A percentile compares a stretch with the other conserved stretches of the same genome.
phyloP scores from a whole-genome alignment of 92 coral and sea anemone genomes.

The Porites rus region DNA sequence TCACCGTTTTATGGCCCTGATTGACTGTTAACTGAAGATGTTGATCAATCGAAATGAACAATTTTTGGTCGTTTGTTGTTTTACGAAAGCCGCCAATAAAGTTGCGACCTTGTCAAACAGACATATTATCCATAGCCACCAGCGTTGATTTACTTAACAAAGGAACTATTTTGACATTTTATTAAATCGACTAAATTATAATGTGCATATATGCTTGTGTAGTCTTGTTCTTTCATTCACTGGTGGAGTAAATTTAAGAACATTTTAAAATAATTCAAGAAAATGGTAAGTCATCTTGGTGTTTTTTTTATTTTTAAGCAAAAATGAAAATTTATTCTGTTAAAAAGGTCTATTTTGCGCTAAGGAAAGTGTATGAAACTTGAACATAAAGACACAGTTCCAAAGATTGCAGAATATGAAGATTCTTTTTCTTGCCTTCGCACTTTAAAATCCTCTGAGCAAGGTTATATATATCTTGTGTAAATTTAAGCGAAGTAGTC shows the following conservation, averaged over 20 bases:
- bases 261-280: neutral
- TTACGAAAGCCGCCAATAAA: neutral
- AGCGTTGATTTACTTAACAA: constrained; percentile 28
- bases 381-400: too few species aligned
- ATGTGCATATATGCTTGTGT: constrained; percentile 2
- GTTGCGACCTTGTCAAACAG: neutral
- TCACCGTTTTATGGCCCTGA: too few species aligned
- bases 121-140: constrained; percentile 2
- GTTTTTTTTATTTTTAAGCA: neutral
- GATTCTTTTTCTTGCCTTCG: too few species aligned
- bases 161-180: constrained; percentile 29
- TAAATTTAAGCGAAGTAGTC: too few species aligned
- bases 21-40: too few species aligned
- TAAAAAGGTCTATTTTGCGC: too few species aligned
- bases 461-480: too few species aligned
- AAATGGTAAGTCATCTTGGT: constrained; percentile 16
- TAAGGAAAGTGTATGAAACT: too few species aligned
- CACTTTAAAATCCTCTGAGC: too few species aligned
- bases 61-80: neutral
- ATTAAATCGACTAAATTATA: constrained; percentile 1
- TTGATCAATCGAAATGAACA: neutral
- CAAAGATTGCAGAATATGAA: too few species aligned
- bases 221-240: constrained; percentile 18
- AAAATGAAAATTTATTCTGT: neutral
- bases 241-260: neutral